Evolutionary conservation across 1,140 invertebrate species (phyloP), one percentile per base, ranked within the genome.

Genomic region (Scaptomyza pallida): DNA sequence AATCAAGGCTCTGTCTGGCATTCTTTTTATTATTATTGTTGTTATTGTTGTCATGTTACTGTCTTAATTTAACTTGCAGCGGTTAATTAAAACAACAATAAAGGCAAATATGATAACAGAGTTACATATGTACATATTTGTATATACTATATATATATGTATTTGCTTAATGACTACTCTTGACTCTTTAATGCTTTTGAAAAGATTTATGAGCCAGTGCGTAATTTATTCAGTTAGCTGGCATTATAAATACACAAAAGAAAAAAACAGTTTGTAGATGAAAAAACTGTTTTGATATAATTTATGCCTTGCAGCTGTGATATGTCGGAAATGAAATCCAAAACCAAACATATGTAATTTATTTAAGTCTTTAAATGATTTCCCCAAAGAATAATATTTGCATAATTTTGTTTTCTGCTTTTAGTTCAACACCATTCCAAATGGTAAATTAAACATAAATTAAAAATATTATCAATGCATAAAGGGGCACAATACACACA

Each of bases 31-130:
- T 64, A 50, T 19, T 60, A 50, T 72, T 75, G 33, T 73, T 55
- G 54, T 59, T 64, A 50, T 19, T 60, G 55, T 72, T 75, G 33
- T 75, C 61, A 67, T 76, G 75, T 88, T 88, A 78, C 77, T 88
- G 77, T 86, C 77, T 78, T 78, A 54, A 88, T 88, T 86, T 88
- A 81, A 75, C 65, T 60, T 61, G 35, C 60, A 76, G 64, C 65
- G 61, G 82, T 75, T 86, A 86, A 86, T 88, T 86, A 86, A 88
- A 67, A 52, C 48, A 71, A 75, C 61, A 77, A 77, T 64, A 75
- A 67, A 56, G 21, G 54, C 26, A 61, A 56, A 68, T 44, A 35
- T 41, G 44, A 13, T 35, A 30, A n/a, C 12, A 12, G 37, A 65
- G 12, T 9, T 30, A 26, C 13, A 23, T 4, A 13, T 55, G 37